Base-by-base conservation (phyloP, 2,888 invertebrate species). In the Idaea dimidiata region DNA sequence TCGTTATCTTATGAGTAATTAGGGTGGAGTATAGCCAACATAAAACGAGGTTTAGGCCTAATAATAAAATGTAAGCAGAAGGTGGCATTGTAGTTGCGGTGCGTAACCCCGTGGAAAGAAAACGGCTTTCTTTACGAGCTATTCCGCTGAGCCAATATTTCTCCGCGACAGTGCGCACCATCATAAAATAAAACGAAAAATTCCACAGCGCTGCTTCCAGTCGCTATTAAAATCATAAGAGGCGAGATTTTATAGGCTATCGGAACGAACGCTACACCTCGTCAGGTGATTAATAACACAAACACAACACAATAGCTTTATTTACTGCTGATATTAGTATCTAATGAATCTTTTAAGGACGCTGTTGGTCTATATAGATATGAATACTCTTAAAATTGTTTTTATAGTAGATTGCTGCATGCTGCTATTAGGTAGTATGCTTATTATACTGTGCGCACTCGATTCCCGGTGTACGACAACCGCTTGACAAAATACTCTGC, bases 121-220 rank as follows among this genome's bases (percentile, higher is more conserved):
- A 89, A 89, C 89, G 86, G 88, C 88, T 88, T 88, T 88, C 91
- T 91, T 92, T 92, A 92, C 91, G 92, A 92, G 87, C 91, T 89
- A 91, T 91, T 92, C 87, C 90, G 88, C 84, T 84, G 89, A 91
- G 89, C 92, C 91, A 91, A 91, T 92, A 92, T 92, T 91, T 91
- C 91, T 91, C 82, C 87, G 91, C 90, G 91, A 90, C 91, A 91
- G 91, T 87, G 89, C 91, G 90, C 88, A 86, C 87, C 85, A 87
- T 88, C 91, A 91, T 92, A 92, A 92, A 92, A 91, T 92, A 92
- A 91, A 91, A 91, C 91, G 91, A 91, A 92, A 92, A 92, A 92
- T 91, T 91, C 92, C 90, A 81, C 81, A 84, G 83, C 82, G 84
- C 83, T 86, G 84, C 87, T 82, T 83, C 82, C 80, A 82, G 84